Evolutionary conservation across 1,140 invertebrate genomes (phyloP).

Genomic region (Cherax quadricarinatus): DNA sequence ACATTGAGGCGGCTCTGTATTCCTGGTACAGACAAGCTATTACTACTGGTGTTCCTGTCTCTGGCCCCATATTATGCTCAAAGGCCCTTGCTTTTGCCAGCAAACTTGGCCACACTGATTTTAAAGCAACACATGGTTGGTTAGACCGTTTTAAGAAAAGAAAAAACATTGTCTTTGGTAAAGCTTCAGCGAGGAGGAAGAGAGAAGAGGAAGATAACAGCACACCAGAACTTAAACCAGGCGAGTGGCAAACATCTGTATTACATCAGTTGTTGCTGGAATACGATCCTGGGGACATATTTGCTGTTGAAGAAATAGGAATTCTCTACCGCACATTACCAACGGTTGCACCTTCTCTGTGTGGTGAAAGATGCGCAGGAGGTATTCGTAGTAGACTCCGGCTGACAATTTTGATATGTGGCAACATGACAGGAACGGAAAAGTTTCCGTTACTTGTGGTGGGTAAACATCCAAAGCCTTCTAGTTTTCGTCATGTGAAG

Average conservation of each 20-base stretch:
- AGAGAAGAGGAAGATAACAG: slow-evolving; percentile 57
- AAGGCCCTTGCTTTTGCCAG: slow-evolving; percentile 73
- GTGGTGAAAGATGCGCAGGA: slow-evolving; percentile 62
- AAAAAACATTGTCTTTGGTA: slow-evolving; percentile 73
- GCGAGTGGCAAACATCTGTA: slow-evolving; percentile 64
- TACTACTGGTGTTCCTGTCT: slow-evolving; percentile 61
- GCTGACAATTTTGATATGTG: slow-evolving; percentile 69
- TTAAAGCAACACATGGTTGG: slow-evolving; percentile 74
- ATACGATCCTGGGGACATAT: slow-evolving; percentile 71
- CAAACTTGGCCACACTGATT: slow-evolving; percentile 70
- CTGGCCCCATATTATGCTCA: slow-evolving; percentile 66
- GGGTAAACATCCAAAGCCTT: slow-evolving; percentile 68
- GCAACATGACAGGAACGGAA: slow-evolving; percentile 69
- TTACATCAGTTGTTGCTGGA: slow-evolving; percentile 61
- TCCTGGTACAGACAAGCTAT: slow-evolving; percentile 70
- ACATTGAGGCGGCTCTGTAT: slow-evolving; percentile 69
- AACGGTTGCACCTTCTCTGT: slow-evolving; percentile 37
- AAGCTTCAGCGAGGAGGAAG: slow-evolving; percentile 60
- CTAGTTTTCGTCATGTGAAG: slow-evolving; percentile 61
- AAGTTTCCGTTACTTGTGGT: slow-evolving; percentile 73
- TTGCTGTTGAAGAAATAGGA: slow-evolving; percentile 72
- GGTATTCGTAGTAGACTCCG: slow-evolving; percentile 66
- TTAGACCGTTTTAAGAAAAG: slow-evolving; percentile 73
- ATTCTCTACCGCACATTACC: slow-evolving; percentile 71
- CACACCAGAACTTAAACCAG: slow-evolving; percentile 54